phyloP scores from a whole-genome alignment of 2,113 vertebrate genomes.

The Malurus cyaneus region DNA sequence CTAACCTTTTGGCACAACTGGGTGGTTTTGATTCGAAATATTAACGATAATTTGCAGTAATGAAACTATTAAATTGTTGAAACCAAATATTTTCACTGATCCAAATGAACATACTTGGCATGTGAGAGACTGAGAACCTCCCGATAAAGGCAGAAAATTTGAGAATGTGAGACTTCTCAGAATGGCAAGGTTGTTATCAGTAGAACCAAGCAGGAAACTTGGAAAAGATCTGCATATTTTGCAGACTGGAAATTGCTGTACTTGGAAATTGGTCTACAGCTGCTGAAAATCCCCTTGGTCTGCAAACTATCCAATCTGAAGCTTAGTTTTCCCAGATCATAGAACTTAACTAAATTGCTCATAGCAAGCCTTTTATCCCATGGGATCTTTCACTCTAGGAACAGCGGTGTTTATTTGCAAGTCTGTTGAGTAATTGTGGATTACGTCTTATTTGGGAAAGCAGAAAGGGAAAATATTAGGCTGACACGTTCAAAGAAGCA shows the following conservation, averaged over 20 bases:
- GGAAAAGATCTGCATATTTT: not conserved
- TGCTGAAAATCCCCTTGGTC: conserved; percentile 31
- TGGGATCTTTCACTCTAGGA: conserved; percentile 47
- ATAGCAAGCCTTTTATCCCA: not conserved
- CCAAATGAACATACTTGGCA: not conserved
- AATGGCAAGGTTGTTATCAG: not conserved
- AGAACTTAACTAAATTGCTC: not conserved
- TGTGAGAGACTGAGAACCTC: not conserved
- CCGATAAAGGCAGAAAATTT: not conserved
- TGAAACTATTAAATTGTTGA: not conserved
- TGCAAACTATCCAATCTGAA: not conserved
- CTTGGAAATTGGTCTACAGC: not conserved
- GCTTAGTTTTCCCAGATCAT: not conserved
- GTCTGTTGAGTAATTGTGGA: conserved; percentile 23
- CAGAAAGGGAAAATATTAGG: conserved; percentile 43
- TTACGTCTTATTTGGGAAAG: conserved; percentile 38
- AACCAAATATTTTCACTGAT: not conserved
- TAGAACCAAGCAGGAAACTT: not conserved
- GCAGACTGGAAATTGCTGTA: not conserved
- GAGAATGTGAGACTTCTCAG: not conserved
- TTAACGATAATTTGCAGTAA: conserved; percentile 2
- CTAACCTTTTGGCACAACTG: conserved; percentile 1
- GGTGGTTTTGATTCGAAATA: not conserved
- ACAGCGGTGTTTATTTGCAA: conserved; percentile 20
- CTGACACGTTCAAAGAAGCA: not conserved